Evolutionary conservation across 2,888 invertebrate species (phyloP).

Genomic region (Cosmia pyralina): DNA sequence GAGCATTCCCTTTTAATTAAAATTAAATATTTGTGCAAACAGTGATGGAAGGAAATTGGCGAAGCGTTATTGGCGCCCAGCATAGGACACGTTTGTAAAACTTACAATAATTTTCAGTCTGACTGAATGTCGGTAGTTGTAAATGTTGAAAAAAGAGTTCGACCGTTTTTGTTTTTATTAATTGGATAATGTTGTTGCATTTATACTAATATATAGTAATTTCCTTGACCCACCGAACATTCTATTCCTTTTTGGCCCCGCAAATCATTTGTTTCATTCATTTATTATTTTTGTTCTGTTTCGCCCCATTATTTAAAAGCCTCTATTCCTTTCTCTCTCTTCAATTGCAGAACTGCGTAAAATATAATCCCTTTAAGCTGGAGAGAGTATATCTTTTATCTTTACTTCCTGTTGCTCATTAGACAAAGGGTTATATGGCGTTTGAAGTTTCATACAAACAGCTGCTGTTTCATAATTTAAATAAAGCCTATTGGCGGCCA

Average conservation of each 20-base stretch:
- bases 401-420: slow-evolving; percentile 1
- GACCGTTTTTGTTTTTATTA: not conserved
- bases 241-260: too few species aligned
- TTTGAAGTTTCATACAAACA: slow-evolving; percentile 34
- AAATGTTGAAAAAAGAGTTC: not conserved
- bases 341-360: not conserved
- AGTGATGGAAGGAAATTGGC: slow-evolving; percentile 7
- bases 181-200: not conserved
- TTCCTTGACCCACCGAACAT: too few species aligned
- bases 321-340: not conserved
- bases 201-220: too few species aligned
- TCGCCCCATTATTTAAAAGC: not conserved
- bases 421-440: slow-evolving; percentile 10
- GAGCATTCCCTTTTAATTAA: slow-evolving; percentile 38
- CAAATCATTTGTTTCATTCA: not conserved
- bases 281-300: not conserved
- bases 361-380: not conserved
- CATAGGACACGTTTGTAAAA: slow-evolving; percentile 28
- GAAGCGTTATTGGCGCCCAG: slow-evolving; percentile 46
- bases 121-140: not conserved
- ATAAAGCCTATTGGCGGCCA: slow-evolving; percentile 19
- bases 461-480: slow-evolving; percentile 25
- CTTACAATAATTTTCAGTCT: not conserved
- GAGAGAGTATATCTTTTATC: not conserved
- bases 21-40: slow-evolving; percentile 36